phyloP scores from a whole-genome alignment of 2,113 vertebrate genomes.

The Melanostigma gelatinosum region DNA sequence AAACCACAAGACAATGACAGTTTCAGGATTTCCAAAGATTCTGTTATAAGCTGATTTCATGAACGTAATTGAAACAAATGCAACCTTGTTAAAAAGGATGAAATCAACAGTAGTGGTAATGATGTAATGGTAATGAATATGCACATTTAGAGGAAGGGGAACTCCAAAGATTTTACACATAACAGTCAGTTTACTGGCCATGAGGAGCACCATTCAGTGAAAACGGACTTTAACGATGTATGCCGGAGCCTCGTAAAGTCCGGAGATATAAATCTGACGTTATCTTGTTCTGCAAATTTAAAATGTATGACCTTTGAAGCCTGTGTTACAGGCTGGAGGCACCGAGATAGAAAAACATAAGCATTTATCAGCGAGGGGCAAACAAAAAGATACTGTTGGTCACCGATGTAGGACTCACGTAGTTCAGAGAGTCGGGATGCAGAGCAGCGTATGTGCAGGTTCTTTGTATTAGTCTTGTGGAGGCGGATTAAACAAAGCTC shows the following conservation, averaged over 20 bases:
- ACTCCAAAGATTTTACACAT: background rate
- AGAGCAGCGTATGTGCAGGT: background rate
- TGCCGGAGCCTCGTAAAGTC: background rate
- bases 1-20: too few relatives aligned
- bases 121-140: background rate
- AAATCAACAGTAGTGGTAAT: background rate
- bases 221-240: background rate
- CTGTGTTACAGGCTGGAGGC: background rate
- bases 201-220: background rate
- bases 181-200: background rate
- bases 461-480: background rate
- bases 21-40: too few relatives aligned
- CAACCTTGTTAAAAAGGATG: background rate
- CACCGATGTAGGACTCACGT: background rate
- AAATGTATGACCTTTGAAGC: background rate
- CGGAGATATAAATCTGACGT: background rate
- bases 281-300: background rate
- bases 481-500: background rate
- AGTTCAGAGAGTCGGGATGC: background rate
- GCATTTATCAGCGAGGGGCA: background rate
- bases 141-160: background rate
- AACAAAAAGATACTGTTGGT: background rate
- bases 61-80: background rate
- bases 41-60: background rate
- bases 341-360: background rate